phyloP scores from a whole-genome alignment of 2,113 vertebrate genomes.

The Sitta europaea region DNA sequence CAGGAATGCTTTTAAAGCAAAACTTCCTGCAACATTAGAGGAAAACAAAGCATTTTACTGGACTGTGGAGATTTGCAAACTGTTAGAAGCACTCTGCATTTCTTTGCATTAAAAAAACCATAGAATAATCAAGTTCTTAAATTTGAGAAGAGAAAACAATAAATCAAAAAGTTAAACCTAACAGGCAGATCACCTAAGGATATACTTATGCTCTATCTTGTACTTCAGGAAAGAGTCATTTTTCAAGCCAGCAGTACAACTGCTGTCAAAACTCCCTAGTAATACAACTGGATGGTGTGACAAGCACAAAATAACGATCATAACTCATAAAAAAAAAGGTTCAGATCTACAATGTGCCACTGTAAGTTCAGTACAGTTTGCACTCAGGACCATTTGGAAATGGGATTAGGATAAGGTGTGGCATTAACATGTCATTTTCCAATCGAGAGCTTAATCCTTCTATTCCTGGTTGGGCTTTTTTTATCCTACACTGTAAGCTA shows the following conservation, averaged over 20 bases:
- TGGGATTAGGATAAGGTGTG: neutral
- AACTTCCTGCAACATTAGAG: neutral
- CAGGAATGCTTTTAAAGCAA: neutral
- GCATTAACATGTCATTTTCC: neutral
- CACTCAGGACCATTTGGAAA: neutral
- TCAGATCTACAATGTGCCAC: neutral
- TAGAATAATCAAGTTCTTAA: neutral
- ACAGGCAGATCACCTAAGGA: neutral
- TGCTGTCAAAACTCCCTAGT: neutral
- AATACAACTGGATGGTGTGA: neutral
- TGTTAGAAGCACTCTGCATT: neutral
- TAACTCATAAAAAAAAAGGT: neutral
- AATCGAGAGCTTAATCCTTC: neutral
- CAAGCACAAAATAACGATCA: neutral
- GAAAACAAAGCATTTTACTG: neutral
- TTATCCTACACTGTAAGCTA: neutral
- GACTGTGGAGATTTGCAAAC: neutral
- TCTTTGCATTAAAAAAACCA: neutral
- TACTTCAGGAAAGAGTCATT: neutral
- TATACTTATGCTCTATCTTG: neutral
- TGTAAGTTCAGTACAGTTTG: neutral
- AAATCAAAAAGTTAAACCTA: neutral
- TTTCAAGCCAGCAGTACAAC: neutral
- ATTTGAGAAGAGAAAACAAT: neutral
- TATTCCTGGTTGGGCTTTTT: neutral